Evolutionary conservation across 1,140 invertebrate species (phyloP).

Genomic region (Caligus rogercresseyi): DNA sequence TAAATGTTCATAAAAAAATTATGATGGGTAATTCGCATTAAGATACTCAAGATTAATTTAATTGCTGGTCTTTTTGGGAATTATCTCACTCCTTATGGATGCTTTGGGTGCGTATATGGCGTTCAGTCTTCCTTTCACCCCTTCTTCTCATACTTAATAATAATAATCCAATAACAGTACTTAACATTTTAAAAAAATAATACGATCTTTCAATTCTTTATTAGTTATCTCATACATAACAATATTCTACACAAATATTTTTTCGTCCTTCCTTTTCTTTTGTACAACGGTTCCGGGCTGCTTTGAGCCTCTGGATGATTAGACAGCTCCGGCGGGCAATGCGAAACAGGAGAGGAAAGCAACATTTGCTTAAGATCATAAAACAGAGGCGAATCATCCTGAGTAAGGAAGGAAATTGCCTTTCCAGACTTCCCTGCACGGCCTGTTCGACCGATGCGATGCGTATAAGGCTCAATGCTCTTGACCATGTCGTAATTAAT

Average conservation of each 20-base stretch:
- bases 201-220: not conserved
- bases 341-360: slow-evolving; percentile 72
- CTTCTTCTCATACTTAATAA: not conserved
- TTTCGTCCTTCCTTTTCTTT: slow-evolving; percentile 82
- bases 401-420: slow-evolving; percentile 88
- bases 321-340: slow-evolving; percentile 84
- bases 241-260: slow-evolving; percentile 7
- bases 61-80: too few relatives aligned
- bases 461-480: slow-evolving; percentile 67
- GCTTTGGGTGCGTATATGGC: too few relatives aligned
- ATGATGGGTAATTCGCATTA: too few relatives aligned
- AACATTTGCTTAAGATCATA: slow-evolving; percentile 92
- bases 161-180: not conserved
- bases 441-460: slow-evolving; percentile 88
- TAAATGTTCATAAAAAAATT: too few relatives aligned
- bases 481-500: slow-evolving; percentile 99
- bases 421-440: slow-evolving; percentile 93
- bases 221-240: not conserved
- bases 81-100: too few relatives aligned
- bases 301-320: slow-evolving; percentile 98
- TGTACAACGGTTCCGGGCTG: slow-evolving; percentile 85
- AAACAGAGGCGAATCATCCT: slow-evolving; percentile 85
- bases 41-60: too few relatives aligned
- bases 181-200: not conserved
- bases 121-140: too few relatives aligned